Conservation (phyloP, 2,113 vertebrate genomes). For the Orientallactaga bullata region DNA sequence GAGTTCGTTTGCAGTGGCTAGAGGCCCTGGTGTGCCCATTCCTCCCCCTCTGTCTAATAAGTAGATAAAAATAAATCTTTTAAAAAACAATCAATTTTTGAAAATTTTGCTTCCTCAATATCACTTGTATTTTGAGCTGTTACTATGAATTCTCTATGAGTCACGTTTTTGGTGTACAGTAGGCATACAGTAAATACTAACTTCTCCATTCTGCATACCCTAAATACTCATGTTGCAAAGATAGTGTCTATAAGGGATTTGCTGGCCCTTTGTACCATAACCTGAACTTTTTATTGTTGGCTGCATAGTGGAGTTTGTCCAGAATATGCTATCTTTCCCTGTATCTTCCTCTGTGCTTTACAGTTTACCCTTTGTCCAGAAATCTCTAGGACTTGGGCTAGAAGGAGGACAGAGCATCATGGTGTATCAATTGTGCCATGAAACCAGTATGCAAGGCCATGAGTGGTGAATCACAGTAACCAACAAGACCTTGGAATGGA, state of each 20-base stretch:
- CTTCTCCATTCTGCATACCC: neutral
- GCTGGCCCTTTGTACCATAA: neutral
- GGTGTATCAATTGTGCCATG: too few relatives aligned
- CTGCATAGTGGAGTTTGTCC: neutral
- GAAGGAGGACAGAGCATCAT: too few relatives aligned
- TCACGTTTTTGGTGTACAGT: neutral
- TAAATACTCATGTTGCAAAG: neutral
- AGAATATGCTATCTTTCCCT: neutral
- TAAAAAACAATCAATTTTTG: constrained; percentile 21
- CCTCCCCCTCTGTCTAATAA: too few relatives aligned
- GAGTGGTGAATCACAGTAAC: neutral
- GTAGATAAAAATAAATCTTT: too few relatives aligned
- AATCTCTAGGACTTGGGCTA: neutral
- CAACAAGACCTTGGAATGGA: neutral
- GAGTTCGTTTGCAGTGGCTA: too few relatives aligned
- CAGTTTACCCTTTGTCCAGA: neutral
- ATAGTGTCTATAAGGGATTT: neutral
- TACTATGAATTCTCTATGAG: neutral
- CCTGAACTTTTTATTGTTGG: neutral
- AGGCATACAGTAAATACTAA: neutral
- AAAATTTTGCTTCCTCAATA: neutral
- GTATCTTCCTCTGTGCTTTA: neutral
- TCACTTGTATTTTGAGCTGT: neutral
- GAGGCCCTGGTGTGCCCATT: too few relatives aligned
- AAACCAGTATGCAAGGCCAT: neutral